Percentiles rank a stretch among this genome's conserved stretches.
Conservation (phyloP, 2,113 vertebrate genomes). For the Urocynchramus pylzowi region DNA sequence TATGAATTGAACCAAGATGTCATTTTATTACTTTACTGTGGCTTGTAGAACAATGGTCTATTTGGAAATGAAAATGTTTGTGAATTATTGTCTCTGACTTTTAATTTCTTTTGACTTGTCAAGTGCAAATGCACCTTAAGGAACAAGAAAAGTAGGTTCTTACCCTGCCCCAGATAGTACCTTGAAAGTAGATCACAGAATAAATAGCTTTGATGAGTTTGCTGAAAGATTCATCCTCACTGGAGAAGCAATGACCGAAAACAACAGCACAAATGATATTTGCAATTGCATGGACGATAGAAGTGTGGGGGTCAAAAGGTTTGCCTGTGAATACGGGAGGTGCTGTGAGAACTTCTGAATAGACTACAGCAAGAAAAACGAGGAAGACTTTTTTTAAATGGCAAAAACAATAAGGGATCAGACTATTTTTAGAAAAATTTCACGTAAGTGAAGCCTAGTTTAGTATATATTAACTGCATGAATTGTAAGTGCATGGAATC, state of each 20-base stretch:
- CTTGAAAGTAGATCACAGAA: conserved; percentile 56
- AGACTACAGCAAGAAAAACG: not conserved
- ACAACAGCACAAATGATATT: conserved; percentile 59
- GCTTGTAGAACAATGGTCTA: not conserved
- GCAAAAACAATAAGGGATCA: not conserved
- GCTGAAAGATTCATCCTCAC: conserved; percentile 50
- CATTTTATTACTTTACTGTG: not conserved
- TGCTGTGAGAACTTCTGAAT: not conserved
- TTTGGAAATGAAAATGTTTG: not conserved
- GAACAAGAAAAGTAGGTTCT: not conserved
- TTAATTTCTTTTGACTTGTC: not conserved
- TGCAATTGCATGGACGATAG: not conserved
- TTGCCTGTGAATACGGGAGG: conserved; percentile 17
- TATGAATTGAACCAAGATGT: not conserved
- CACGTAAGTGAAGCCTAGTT: not conserved
- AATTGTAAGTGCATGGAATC: not conserved
- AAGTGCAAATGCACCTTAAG: not conserved
- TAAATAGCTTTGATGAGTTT: conserved; percentile 52
- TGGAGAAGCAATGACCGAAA: conserved; percentile 50
- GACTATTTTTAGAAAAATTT: not conserved
- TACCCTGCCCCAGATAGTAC: conserved; percentile 60
- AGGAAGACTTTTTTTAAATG: not conserved
- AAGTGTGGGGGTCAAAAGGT: conserved; percentile 44
- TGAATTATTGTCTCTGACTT: not conserved
- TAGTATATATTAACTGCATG: not conserved